A percentile compares a stretch with the other conserved stretches of the same genome.
These are phyloP conservation scores for Tenebrosternarchus preto DNA, from an alignment of 2,113 vertebrate genomes.

Conservation along the genomic window DNA sequence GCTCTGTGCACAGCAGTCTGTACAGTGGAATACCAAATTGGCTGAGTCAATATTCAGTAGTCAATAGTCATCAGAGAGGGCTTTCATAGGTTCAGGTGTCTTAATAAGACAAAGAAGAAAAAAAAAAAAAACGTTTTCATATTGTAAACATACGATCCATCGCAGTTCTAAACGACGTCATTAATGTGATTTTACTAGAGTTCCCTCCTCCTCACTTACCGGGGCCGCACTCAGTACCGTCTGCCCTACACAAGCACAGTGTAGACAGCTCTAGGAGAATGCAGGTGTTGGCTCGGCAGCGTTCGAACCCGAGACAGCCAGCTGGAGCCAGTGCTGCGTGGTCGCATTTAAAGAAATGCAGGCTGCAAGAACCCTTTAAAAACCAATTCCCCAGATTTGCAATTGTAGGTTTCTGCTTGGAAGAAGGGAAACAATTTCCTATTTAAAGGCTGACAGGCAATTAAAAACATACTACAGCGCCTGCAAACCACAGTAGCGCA, in stretches of 20 bases:
- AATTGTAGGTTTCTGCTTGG: background rate
- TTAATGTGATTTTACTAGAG: too few relatives aligned
- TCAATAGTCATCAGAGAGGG: background rate
- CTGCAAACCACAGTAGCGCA: conserved; percentile 7
- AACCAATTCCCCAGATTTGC: background rate
- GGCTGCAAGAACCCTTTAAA: too few relatives aligned
- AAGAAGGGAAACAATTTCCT: background rate
- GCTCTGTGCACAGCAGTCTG: conserved; percentile 38
- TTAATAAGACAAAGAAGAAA: background rate
- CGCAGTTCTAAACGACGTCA: too few relatives aligned
- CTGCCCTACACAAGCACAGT: too few relatives aligned
- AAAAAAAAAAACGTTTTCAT: background rate
- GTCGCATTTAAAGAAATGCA: too few relatives aligned
- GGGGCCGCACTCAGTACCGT: too few relatives aligned
- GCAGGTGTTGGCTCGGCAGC: too few relatives aligned
- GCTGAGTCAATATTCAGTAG: conserved; percentile 9
- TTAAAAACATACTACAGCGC: conserved; percentile 25
- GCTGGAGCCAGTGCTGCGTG: too few relatives aligned
- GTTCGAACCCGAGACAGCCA: too few relatives aligned
- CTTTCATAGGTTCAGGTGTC: background rate
- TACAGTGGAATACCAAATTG: conserved; percentile 42
- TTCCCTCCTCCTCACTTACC: too few relatives aligned
- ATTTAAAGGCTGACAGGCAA: conserved; percentile 36
- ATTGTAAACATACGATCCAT: background rate
- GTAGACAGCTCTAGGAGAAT: too few relatives aligned